phyloP scores from a whole-genome alignment of 37 sponge, comb jelly and placozoan genomes.

The Halichondria panicea region DNA sequence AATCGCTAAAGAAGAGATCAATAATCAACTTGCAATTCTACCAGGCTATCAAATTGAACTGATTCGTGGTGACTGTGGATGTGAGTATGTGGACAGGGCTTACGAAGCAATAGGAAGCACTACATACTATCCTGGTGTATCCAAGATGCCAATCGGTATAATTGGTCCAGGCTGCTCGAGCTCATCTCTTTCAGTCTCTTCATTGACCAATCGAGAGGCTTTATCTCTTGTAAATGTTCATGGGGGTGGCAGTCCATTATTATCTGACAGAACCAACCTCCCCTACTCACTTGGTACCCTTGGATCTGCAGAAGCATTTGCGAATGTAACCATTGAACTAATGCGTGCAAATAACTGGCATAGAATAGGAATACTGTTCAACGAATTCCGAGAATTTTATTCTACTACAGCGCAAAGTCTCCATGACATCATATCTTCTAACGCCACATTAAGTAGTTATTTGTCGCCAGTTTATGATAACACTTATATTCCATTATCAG shows the following conservation, averaged over 20 bases:
- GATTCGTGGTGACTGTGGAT: conserved; percentile 16
- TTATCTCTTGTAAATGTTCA: conserved; percentile 4
- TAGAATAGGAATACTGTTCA: background rate
- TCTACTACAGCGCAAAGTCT: background rate
- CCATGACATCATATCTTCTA: background rate
- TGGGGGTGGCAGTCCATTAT: conserved; percentile 5
- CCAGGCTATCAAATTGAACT: background rate
- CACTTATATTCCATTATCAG: background rate
- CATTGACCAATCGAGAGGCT: background rate
- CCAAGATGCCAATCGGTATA: background rate
- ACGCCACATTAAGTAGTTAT: too few relatives aligned
- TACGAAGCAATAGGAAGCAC: background rate
- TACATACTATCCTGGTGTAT: background rate
- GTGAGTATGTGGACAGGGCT: conserved; percentile 1
- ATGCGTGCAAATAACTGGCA: conserved; percentile 1
- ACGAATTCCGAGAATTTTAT: background rate
- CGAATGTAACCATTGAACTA: background rate
- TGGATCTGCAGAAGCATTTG: conserved; percentile 3
- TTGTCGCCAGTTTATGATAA: background rate
- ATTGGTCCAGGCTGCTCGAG: conserved; percentile 24
- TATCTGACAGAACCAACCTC: background rate
- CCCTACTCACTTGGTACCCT: conserved; percentile 1
- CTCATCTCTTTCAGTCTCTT: background rate
- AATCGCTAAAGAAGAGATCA: conserved; percentile 9
- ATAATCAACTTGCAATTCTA: conserved; percentile 1